Evolutionary conservation across 2,797 vertebrate species (phyloP), one percentile per base, ranked within the genome.

Genomic region (Eospalax fontanierii): DNA sequence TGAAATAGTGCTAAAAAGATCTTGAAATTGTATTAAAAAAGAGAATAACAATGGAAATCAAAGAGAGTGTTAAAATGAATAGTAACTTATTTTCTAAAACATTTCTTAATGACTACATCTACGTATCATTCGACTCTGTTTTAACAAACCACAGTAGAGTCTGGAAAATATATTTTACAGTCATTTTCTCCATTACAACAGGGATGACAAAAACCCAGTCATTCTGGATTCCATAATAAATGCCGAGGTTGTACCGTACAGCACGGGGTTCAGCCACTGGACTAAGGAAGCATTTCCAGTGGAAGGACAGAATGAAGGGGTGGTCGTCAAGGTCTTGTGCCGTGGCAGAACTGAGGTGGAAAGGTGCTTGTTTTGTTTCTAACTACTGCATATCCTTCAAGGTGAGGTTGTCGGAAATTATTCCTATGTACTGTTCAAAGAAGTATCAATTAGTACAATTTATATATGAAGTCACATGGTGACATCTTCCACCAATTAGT

Each of bases 21-120:
- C 70, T 80, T 66, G 24, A 43, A 80, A 59, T 57, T 90, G 28
- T 87, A 89, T 90, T 96, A 81, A 66, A 80, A 75, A 82, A 95
- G 83, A 54, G 10, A 38, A 46, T 65, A n/a, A 54, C 89, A 71
- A n/a, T 86, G 38, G 30, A 89, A 91, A 90, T 90, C 24, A 87
- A 79, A 95, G 16, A 96, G 30, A 70, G 81, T 50, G 68, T 87
- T 90, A 73, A 68, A 82, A 61, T n/a, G 2, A 93, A 88, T 57
- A 6, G 70, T 6, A 10, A 12, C 7, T 18, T 84, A 92, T 89
- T 87, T 89, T 89, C 7, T 35, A 82, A 91, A 93, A 46, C 0
- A 40, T 90, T 88, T 86, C 80, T 90, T 96, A 87, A 84, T 57
- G 38, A 33, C 71, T 68, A 12, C 9, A 57, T 87, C 73, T 71